phyloP scores from a whole-genome alignment of 1,140 invertebrate genomes.

The Philaenus spumarius region DNA sequence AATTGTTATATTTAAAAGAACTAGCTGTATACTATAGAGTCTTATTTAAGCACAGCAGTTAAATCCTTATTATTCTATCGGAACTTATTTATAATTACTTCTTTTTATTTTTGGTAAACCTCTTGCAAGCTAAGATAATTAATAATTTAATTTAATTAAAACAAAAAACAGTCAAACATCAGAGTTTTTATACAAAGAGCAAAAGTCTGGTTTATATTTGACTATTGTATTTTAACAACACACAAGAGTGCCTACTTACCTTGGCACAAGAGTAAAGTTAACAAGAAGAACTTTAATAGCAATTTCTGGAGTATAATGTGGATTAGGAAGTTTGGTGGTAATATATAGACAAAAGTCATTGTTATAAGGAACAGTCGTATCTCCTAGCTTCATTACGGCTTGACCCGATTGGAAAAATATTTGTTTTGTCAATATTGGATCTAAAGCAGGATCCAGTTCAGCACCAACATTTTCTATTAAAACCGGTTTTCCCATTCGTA shows the following conservation, averaged over 20 bases:
- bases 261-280: conserved; percentile 60
- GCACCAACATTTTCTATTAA: conserved; percentile 55
- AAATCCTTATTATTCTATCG: too few relatives aligned
- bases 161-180: not conserved
- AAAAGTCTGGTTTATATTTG: not conserved
- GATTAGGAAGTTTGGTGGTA: conserved; percentile 63
- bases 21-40: too few relatives aligned
- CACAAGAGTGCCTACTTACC: too few relatives aligned
- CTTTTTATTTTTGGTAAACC: too few relatives aligned
- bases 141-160: not conserved
- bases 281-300: conserved; percentile 58
- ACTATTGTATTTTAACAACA: not conserved
- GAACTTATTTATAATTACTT: too few relatives aligned
- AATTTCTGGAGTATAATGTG: conserved; percentile 63
- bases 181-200: not conserved
- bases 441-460: conserved; percentile 57
- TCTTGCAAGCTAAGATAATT: too few relatives aligned
- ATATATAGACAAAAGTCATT: conserved; percentile 58
- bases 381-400: conserved; percentile 47
- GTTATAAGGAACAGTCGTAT: conserved; percentile 55
- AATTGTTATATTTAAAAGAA: too few relatives aligned
- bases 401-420: conserved; percentile 42
- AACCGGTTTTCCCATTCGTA: conserved; percentile 60
- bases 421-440: conserved; percentile 52
- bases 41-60: too few relatives aligned